A percentile compares a stretch with the other conserved stretches of the same genome.
Evolutionary conservation across 2,113 vertebrate genomes (phyloP).

Genomic region (Mystacornis crossleyi): DNA sequence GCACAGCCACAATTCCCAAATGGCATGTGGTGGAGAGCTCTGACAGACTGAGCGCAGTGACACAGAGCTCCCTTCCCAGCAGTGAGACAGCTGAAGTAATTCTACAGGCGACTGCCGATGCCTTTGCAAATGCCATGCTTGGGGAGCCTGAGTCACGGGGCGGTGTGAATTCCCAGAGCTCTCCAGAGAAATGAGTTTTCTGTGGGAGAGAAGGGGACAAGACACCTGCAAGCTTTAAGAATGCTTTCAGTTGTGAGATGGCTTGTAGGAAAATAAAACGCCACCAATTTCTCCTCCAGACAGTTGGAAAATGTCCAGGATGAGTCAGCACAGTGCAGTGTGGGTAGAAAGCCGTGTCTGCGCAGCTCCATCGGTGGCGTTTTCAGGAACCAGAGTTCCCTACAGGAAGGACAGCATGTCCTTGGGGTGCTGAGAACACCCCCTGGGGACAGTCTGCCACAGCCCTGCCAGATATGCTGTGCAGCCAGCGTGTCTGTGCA

Average conservation of each 20-base stretch:
- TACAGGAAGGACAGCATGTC: background rate
- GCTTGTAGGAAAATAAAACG: background rate
- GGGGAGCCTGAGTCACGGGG: background rate
- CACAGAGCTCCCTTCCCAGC: background rate
- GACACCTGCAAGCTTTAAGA: background rate
- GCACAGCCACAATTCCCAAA: background rate
- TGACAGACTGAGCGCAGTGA: background rate
- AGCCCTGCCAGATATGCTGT: background rate
- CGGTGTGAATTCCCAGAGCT: background rate
- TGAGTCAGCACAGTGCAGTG: conserved; percentile 13
- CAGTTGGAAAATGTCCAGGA: background rate
- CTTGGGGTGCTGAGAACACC: background rate
- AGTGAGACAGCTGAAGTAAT: background rate
- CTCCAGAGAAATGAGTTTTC: background rate
- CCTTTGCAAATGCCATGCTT: background rate
- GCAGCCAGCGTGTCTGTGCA: background rate
- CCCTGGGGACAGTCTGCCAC: background rate
- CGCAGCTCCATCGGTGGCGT: fast-evolving
- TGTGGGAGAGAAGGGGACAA: background rate
- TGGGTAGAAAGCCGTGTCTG: background rate
- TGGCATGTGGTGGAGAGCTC: background rate
- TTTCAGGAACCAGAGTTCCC: background rate
- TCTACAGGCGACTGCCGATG: fast-evolving
- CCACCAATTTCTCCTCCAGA: background rate
- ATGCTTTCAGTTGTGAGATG: background rate